Evolutionary conservation across 2,113 vertebrate species (phyloP).

Genomic region (Willisornis vidua): DNA sequence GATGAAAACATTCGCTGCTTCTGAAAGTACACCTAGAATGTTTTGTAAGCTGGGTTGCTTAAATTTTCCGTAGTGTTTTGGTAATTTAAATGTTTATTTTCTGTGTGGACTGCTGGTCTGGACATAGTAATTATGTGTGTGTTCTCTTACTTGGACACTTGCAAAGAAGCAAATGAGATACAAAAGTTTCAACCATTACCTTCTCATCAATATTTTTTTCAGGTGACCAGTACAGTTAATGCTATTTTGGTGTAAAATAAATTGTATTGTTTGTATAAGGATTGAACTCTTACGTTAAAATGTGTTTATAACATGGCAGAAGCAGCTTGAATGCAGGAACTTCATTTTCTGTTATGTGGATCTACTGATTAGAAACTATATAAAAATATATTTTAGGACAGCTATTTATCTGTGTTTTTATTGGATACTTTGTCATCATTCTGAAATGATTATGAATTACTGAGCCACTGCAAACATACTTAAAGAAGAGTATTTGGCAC

Average conservation of each 20-base stretch:
- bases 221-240: not conserved
- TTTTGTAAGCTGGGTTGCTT: not conserved
- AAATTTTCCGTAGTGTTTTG: not conserved
- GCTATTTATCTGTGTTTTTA: not conserved
- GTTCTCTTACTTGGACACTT: not conserved
- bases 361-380: not conserved
- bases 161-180: not conserved
- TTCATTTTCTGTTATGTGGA: not conserved
- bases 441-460: not conserved
- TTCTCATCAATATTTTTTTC: not conserved
- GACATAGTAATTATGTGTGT: not conserved
- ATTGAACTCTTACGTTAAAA: not conserved
- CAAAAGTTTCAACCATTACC: not conserved
- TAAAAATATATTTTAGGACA: not conserved
- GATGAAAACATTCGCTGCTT: not conserved
- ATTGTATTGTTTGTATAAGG: not conserved
- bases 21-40: not conserved
- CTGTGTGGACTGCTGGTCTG: not conserved
- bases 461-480: not conserved
- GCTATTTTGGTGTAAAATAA: not conserved
- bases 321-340: not conserved
- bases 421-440: not conserved
- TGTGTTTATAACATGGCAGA: not conserved
- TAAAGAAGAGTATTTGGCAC: conserved; percentile 3
- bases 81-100: not conserved